These are phyloP conservation scores for Hydraecia micacea DNA, from an alignment of 2,888 invertebrate genomes.

Conservation along the genomic window DNA sequence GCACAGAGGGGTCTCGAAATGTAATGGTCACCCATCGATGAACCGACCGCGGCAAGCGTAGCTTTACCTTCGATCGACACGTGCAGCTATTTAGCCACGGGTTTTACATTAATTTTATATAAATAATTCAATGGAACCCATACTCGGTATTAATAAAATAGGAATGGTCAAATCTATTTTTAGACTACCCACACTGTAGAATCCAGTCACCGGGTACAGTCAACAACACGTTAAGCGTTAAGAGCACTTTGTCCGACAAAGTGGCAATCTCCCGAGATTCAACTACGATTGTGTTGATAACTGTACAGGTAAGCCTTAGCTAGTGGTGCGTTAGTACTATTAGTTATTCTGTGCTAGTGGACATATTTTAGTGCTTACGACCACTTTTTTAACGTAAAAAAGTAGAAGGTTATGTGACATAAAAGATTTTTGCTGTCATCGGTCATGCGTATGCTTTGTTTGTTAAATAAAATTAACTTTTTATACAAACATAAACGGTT, in stretches of 20 bases:
- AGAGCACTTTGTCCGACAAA: constrained; percentile 23
- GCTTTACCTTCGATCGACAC: not conserved
- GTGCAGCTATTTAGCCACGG: not conserved
- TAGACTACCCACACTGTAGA: not conserved
- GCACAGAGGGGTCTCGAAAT: not conserved
- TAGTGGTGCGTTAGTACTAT: not conserved
- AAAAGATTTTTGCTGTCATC: not conserved
- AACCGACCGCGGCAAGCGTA: not conserved
- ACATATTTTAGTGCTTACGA: constrained; percentile 22
- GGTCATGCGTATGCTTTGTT: not conserved
- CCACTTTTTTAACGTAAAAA: not conserved
- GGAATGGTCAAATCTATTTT: not conserved
- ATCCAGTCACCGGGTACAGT: constrained; percentile 30
- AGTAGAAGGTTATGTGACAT: not conserved
- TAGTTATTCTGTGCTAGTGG: not conserved
- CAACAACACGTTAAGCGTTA: constrained; percentile 31
- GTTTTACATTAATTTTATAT: not conserved
- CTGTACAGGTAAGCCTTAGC: constrained; percentile 3
- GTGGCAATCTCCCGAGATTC: constrained; percentile 41
- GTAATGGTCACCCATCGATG: not conserved
- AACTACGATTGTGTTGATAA: constrained; percentile 28
- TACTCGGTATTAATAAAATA: not conserved
- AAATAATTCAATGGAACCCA: not conserved
- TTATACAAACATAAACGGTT: not conserved
- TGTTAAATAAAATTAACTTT: not conserved